Evolutionary conservation across 2,113 vertebrate genomes (phyloP).

Genomic region (Oreocharis arfaki): DNA sequence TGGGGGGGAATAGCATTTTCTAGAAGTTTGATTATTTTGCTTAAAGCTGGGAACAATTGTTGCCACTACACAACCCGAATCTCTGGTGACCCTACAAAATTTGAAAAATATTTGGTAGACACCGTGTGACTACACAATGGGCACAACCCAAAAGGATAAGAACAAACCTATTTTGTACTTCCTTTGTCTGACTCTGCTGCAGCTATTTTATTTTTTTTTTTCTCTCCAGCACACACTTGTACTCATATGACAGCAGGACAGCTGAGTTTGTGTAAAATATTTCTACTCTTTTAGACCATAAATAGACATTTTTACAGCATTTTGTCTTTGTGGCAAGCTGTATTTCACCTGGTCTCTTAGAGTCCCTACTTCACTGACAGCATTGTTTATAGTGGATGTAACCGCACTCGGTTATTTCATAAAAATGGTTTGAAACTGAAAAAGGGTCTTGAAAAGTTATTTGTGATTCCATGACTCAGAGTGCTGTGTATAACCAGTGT

Average conservation of each 20-base stretch:
- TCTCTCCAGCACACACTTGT: neutral
- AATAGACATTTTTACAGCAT: neutral
- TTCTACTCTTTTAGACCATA: neutral
- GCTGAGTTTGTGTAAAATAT: neutral
- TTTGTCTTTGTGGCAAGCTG: neutral
- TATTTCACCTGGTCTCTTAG: neutral
- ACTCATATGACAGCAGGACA: neutral
- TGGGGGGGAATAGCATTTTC: neutral
- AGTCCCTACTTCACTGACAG: neutral
- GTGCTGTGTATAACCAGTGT: neutral
- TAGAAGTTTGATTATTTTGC: neutral
- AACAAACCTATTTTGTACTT: fast-evolving
- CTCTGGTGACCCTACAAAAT: neutral
- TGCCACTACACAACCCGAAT: neutral
- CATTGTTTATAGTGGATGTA: neutral
- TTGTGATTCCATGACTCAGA: neutral
- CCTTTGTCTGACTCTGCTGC: neutral
- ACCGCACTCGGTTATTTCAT: neutral
- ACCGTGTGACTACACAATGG: neutral
- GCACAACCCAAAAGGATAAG: neutral
- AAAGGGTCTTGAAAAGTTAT: neutral
- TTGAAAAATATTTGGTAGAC: neutral
- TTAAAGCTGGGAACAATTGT: neutral
- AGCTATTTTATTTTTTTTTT: neutral
- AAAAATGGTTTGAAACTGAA: neutral